phyloP scores from a whole-genome alignment of 2,797 vertebrate species.

The Phrynocephalus guinanensis region DNA sequence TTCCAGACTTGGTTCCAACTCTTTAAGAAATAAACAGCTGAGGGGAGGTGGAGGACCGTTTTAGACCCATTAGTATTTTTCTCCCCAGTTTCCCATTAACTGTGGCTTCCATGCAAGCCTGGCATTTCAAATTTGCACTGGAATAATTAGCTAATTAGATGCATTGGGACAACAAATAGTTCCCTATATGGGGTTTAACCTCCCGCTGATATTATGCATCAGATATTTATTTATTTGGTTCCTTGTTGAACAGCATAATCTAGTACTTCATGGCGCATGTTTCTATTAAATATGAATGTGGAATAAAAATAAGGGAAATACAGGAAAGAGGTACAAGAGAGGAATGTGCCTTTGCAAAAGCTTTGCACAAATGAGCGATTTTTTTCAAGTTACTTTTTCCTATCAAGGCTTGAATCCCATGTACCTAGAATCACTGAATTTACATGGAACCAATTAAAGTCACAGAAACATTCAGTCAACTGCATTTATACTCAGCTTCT shows the following conservation, averaged over 20 bases:
- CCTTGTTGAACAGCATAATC: neutral
- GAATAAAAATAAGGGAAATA: neutral
- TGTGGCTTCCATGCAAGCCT: neutral
- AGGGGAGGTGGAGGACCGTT: neutral
- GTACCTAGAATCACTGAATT: neutral
- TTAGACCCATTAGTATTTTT: neutral
- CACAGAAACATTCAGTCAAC: too few relatives aligned
- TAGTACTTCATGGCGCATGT: neutral
- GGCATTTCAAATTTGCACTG: slow-evolving; percentile 7
- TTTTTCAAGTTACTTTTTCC: neutral
- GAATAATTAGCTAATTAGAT: slow-evolving; percentile 14
- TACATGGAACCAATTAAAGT: neutral
- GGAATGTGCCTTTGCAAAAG: neutral
- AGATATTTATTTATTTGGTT: neutral
- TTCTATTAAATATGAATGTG: neutral
- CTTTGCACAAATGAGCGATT: neutral
- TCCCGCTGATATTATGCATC: neutral
- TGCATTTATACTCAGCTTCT: too few relatives aligned
- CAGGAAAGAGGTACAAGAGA: neutral
- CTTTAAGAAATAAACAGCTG: neutral
- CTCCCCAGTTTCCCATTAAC: neutral
- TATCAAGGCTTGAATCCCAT: neutral
- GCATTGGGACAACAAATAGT: neutral
- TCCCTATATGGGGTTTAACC: neutral
- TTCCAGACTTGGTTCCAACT: neutral